Base-by-base conservation (phyloP, 2,888 invertebrate species). In the Drosophila setosimentum region DNA sequence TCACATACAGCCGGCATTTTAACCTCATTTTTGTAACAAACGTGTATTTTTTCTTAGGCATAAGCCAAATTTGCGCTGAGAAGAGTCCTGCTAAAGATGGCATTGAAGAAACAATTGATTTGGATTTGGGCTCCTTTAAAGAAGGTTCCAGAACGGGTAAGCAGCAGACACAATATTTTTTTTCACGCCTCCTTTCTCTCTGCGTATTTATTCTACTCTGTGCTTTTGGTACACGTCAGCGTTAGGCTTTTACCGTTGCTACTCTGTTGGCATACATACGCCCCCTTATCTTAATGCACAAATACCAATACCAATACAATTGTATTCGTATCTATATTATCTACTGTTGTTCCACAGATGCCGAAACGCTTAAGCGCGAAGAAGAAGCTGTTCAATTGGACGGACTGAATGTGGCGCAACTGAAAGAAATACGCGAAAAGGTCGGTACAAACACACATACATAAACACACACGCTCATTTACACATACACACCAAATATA, bases 331-430 rank as follows among this genome's bases (percentile, higher is more conserved):
- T 30, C 33, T n/a, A 5, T 29, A 32, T 45, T 32, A 42, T 66
- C 45, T 55, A 49, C 57, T 57, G 64, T 45, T 42, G 64, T 45
- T 40, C 49, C 40, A 53, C 71, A 96, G 99, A 99, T 94, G 97
- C 98, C 93, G 98, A 99, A 93, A 96, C 96, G 7, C 95, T 98
- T 48, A 94, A 96, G 91, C 96, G 99, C 82, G 99, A 99, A 94
- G 99, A 98, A 93, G 99, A 99, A 94, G 98, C 99, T 0, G 99
- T 99, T 84, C 97, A 98, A 91, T 94, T 99, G 63, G 99, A 99
- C 94, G 98, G 97, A 4, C 94, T 99, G 69, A 99, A 97, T 94
- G 98, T 98, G 24, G 97, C 98, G 24, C 98, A 99, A 94, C 94
- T 98, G 92, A 97, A 97, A 87, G 98, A 99, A 94, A 93, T 99